Percentiles rank a stretch among this genome's conserved stretches.
Evolutionary conservation across 1,140 invertebrate genomes (phyloP).

Genomic region (Cyclargus thomasi): DNA sequence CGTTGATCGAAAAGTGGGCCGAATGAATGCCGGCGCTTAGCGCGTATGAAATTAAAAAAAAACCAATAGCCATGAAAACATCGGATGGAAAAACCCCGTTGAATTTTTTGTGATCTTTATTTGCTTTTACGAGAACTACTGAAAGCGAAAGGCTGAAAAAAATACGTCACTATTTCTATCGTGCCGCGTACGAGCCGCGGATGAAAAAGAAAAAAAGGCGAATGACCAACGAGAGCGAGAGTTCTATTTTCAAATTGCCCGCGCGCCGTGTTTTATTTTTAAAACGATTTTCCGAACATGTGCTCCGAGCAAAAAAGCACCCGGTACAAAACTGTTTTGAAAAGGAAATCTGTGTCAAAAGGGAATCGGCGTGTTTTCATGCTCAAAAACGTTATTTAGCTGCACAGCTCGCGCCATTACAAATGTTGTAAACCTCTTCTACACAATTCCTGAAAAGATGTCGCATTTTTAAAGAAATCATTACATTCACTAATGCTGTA

Average conservation of each 20-base stretch:
- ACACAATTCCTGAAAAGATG: neutral
- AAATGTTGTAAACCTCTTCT: neutral
- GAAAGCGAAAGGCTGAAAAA: constrained; percentile 64
- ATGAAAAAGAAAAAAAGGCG: constrained; percentile 54
- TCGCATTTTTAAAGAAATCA: neutral
- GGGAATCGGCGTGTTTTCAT: constrained; percentile 5
- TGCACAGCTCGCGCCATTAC: neutral
- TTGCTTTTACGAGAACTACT: constrained; percentile 66
- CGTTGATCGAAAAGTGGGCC: constrained; percentile 23
- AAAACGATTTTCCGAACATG: constrained; percentile 47
- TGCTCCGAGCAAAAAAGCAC: constrained; percentile 24
- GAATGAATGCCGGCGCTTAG: constrained; percentile 32
- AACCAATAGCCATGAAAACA: constrained; percentile 57
- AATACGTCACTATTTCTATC: constrained; percentile 72
- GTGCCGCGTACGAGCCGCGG: constrained; percentile 51
- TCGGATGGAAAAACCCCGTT: constrained; percentile 48
- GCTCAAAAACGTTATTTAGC: constrained; percentile 10
- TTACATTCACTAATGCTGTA: too few species aligned
- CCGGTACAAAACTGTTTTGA: constrained; percentile 15
- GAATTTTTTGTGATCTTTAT: constrained; percentile 67
- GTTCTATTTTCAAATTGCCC: constrained; percentile 64
- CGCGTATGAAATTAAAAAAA: constrained; percentile 54
- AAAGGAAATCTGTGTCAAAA: constrained; percentile 12
- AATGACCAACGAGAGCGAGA: constrained; percentile 55
- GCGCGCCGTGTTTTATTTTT: constrained; percentile 46